A percentile compares a stretch with the other conserved stretches of the same genome.
Evolutionary conservation across 1,140 invertebrate genomes (phyloP).

Genomic region (Trichonephila inaurata): DNA sequence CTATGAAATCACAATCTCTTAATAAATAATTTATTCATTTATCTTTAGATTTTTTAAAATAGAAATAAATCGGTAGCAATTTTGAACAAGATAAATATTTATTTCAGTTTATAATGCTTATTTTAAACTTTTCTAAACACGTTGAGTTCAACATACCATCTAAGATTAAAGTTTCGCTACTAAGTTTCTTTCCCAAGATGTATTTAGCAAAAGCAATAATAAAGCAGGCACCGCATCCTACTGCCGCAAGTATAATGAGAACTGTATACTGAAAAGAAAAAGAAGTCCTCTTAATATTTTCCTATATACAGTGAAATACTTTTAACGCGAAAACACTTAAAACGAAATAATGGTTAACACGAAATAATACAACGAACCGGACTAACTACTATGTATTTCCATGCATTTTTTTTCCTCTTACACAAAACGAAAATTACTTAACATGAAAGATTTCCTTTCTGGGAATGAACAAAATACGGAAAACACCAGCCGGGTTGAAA

Average conservation of each 20-base stretch:
- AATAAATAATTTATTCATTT: too few species aligned
- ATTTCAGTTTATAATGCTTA: neutral
- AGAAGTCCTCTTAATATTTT: neutral
- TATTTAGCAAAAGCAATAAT: conserved; percentile 36
- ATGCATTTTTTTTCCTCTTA: too few species aligned
- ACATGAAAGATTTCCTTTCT: too few species aligned
- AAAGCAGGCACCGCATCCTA: conserved; percentile 20
- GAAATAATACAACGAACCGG: too few species aligned
- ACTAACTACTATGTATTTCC: too few species aligned
- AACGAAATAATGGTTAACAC: too few species aligned
- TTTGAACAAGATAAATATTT: neutral
- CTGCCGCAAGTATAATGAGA: conserved; percentile 41
- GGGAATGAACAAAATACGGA: too few species aligned
- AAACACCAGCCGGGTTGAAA: too few species aligned
- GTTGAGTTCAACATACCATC: conserved; percentile 35
- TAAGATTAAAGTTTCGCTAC: conserved; percentile 38
- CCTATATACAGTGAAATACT: too few species aligned
- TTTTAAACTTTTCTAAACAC: neutral
- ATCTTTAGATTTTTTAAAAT: neutral
- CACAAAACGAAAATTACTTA: too few species aligned
- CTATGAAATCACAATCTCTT: too few species aligned
- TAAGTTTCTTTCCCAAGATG: conserved; percentile 31
- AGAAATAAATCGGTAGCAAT: neutral
- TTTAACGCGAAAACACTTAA: too few species aligned
- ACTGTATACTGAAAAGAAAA: conserved; percentile 46